Percentiles rank a stretch among this genome's conserved stretches.
phyloP scores from a whole-genome alignment of 2,113 vertebrate species.

The Podiceps cristatus region DNA sequence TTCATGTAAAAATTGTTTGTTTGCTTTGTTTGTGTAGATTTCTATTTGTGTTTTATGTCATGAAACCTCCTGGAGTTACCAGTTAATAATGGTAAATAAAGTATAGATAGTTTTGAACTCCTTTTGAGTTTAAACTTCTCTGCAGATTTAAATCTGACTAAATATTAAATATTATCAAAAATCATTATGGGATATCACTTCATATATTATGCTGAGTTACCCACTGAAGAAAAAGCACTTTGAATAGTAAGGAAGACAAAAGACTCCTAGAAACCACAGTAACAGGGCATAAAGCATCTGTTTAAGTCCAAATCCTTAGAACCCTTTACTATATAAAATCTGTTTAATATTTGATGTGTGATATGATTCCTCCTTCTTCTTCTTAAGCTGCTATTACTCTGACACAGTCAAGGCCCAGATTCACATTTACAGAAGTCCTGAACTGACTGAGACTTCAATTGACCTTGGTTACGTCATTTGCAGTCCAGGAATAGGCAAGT shows the following conservation, averaged over 20 bases:
- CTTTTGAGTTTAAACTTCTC: constrained; percentile 74
- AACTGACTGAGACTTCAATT: constrained; percentile 69
- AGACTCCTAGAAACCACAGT: constrained; percentile 67
- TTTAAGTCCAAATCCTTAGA: constrained; percentile 72
- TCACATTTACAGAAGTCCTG: constrained; percentile 39
- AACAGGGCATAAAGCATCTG: constrained; percentile 70
- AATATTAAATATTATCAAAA: constrained; percentile 64
- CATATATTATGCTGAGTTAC: constrained; percentile 76
- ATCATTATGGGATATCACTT: constrained; percentile 73
- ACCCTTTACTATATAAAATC: constrained; percentile 74
- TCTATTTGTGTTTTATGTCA: constrained; percentile 81
- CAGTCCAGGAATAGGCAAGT: constrained; percentile 63
- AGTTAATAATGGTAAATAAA: constrained; percentile 75
- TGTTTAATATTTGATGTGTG: constrained; percentile 70
- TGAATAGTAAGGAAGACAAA: constrained; percentile 72
- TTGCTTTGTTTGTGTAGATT: constrained; percentile 80
- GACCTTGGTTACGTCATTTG: constrained; percentile 36
- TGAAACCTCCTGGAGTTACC: constrained; percentile 76
- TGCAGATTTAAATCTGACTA: constrained; percentile 71
- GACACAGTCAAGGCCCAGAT: constrained; percentile 74
- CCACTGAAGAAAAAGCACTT: constrained; percentile 82
- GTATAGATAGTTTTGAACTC: constrained; percentile 72
- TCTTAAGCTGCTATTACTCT: constrained; percentile 83
- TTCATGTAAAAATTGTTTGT: constrained; percentile 80
- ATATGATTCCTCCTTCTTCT: constrained; percentile 75